Conservation (phyloP, 2,113 vertebrate species). For the Ariopsis seemanni region DNA sequence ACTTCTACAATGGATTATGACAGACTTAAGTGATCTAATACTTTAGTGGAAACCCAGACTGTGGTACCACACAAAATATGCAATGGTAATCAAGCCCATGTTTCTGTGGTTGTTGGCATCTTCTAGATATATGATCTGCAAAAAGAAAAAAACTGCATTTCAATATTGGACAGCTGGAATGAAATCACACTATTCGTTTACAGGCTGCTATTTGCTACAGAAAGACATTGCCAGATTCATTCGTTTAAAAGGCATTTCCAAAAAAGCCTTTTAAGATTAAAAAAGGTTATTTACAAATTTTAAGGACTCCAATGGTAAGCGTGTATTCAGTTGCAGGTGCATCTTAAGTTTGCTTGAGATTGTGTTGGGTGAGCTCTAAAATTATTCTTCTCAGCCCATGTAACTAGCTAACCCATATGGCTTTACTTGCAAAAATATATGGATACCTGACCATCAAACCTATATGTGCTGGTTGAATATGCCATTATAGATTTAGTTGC, state of each 20-base stretch:
- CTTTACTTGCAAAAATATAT: neutral
- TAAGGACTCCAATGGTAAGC: neutral
- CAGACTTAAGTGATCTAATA: conserved; percentile 19
- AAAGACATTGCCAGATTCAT: neutral
- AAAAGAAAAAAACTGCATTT: neutral
- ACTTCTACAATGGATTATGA: neutral
- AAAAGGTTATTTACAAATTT: neutral
- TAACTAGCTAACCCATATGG: neutral
- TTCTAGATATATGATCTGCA: conserved; percentile 3
- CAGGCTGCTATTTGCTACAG: neutral
- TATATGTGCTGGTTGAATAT: no score
- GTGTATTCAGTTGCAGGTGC: neutral
- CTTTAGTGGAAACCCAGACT: neutral
- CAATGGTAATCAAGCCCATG: neutral
- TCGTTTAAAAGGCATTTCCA: neutral
- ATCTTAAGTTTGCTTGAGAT: neutral
- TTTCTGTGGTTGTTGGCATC: neutral
- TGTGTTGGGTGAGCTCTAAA: neutral
- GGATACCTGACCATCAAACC: neutral
- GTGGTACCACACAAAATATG: conserved; percentile 9
- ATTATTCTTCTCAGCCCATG: neutral
- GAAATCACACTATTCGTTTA: neutral
- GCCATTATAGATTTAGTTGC: no score
- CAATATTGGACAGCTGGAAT: neutral
- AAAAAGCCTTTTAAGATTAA: neutral